A percentile compares a stretch with the other conserved stretches of the same genome.
Conservation (phyloP, 64 coral and sea anemone species). For the Montipora cactus region DNA sequence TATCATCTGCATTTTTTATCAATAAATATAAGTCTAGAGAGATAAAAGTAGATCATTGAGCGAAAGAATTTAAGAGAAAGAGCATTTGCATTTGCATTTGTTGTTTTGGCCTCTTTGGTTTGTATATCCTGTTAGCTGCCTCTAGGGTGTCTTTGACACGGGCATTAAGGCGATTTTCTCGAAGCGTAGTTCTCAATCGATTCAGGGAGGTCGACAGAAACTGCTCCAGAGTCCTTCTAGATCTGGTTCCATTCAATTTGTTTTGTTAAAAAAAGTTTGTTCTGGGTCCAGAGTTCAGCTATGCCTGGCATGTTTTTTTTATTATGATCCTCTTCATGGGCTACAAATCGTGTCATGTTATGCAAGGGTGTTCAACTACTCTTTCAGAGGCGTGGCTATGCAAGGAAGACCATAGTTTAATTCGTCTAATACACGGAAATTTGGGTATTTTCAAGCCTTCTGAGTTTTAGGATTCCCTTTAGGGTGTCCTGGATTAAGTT, state of each 20-base stretch:
- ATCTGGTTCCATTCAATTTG: too few relatives aligned
- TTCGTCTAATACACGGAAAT: neutral
- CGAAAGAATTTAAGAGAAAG: too few relatives aligned
- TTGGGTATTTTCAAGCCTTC: neutral
- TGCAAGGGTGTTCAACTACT: neutral
- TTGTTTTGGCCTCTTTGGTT: neutral
- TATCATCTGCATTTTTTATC: too few relatives aligned
- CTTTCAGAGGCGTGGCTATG: neutral
- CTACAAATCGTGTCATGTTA: neutral
- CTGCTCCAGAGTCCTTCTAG: neutral
- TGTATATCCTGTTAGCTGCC: neutral
- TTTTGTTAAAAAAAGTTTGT: neutral
- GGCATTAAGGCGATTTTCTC: neutral
- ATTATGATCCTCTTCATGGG: neutral
- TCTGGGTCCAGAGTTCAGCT: neutral
- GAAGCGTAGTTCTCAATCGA: neutral
- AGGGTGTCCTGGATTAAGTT: neutral
- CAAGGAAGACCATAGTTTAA: neutral
- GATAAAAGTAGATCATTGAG: too few relatives aligned
- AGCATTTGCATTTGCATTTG: too few relatives aligned
- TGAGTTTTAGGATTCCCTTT: neutral
- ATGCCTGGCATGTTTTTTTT: conserved; percentile 10
- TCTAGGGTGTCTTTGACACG: neutral
- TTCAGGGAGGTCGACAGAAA: neutral
- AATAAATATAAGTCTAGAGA: too few relatives aligned